These are phyloP conservation scores for Hypselothyrea guttata DNA, from an alignment of 2,888 invertebrate species.

Conservation along the genomic window DNA sequence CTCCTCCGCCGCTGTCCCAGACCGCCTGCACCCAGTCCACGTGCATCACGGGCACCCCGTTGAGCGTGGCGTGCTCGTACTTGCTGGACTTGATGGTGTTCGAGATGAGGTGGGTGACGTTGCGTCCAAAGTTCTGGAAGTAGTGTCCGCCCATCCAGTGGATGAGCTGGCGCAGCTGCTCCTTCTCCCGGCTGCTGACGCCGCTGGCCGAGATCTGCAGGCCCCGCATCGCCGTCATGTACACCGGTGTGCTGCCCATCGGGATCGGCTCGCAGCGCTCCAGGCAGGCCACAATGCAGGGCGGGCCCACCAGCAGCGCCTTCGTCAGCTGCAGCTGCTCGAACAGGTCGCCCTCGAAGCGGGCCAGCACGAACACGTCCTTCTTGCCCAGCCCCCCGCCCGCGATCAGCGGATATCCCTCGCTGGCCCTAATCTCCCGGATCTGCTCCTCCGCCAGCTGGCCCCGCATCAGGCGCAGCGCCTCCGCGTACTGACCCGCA, in stretches of 20 bases:
- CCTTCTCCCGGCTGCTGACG: constrained; percentile 83
- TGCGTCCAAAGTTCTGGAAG: constrained; percentile 85
- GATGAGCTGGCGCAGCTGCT: constrained; percentile 85
- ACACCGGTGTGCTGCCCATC: constrained; percentile 89
- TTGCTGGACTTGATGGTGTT: constrained; percentile 89
- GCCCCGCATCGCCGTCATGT: constrained; percentile 90
- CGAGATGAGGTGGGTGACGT: constrained; percentile 92
- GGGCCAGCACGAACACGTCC: constrained; percentile 90
- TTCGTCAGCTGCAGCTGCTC: constrained; percentile 85
- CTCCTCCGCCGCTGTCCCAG: constrained; percentile 86
- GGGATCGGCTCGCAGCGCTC: constrained; percentile 89
- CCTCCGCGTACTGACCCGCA: constrained; percentile 52
- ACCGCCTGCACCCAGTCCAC: constrained; percentile 91
- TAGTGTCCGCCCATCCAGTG: constrained; percentile 91
- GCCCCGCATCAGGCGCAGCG: constrained; percentile 64
- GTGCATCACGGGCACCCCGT: constrained; percentile 87
- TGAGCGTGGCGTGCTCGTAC: constrained; percentile 85
- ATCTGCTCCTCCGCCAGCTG: constrained; percentile 78
- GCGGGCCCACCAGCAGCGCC: constrained; percentile 91
- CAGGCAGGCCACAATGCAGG: constrained; percentile 89
- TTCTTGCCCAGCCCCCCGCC: constrained; percentile 85
- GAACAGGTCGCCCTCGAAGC: constrained; percentile 89
- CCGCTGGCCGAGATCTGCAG: constrained; percentile 87
- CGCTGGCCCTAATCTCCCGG: constrained; percentile 86
- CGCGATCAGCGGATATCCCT: constrained; percentile 83